phyloP scores from a whole-genome alignment of 2,113 vertebrate species.

The Mastomys natalensis region DNA sequence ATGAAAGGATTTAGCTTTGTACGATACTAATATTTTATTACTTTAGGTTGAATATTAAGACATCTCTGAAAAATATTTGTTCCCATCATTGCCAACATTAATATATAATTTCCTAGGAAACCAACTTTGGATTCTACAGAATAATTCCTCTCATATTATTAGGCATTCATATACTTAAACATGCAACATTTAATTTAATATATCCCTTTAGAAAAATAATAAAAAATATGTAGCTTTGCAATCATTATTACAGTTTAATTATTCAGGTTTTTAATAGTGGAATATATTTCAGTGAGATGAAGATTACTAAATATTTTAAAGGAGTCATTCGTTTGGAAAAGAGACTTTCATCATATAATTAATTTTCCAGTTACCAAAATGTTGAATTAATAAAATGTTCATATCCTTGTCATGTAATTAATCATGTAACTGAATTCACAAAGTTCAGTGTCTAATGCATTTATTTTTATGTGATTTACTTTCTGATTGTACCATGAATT shows the following conservation, averaged over 20 bases:
- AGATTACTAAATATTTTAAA: conserved; percentile 76
- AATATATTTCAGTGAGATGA: conserved; percentile 67
- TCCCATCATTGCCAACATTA: conserved; percentile 39
- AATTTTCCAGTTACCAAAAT: conserved; percentile 71
- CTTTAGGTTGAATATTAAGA: conserved; percentile 47
- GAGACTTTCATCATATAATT: conserved; percentile 73
- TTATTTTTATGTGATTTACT: conserved; percentile 54
- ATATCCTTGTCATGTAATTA: conserved; percentile 75
- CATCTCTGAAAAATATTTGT: conserved; percentile 48
- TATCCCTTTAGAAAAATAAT: conserved; percentile 60
- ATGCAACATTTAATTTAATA: conserved; percentile 59
- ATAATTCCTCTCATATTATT: conserved; percentile 37
- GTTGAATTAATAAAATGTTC: conserved; percentile 75
- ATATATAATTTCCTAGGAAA: conserved; percentile 46
- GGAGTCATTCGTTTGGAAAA: conserved; percentile 71
- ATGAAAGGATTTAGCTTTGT: conserved; percentile 29
- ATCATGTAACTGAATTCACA: conserved; percentile 56
- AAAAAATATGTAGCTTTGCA: conserved; percentile 67
- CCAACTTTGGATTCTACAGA: conserved; percentile 51
- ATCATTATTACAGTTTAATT: conserved; percentile 66
- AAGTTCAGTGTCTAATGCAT: conserved; percentile 26
- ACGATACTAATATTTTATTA: conserved; percentile 37
- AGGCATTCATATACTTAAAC: conserved; percentile 59
- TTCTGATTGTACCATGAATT: not conserved
- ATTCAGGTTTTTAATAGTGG: conserved; percentile 66